Percentiles rank a stretch among this genome's conserved stretches.
phyloP scores from a whole-genome alignment of 2,888 invertebrate genomes.

The Cantharis flavilabris region DNA sequence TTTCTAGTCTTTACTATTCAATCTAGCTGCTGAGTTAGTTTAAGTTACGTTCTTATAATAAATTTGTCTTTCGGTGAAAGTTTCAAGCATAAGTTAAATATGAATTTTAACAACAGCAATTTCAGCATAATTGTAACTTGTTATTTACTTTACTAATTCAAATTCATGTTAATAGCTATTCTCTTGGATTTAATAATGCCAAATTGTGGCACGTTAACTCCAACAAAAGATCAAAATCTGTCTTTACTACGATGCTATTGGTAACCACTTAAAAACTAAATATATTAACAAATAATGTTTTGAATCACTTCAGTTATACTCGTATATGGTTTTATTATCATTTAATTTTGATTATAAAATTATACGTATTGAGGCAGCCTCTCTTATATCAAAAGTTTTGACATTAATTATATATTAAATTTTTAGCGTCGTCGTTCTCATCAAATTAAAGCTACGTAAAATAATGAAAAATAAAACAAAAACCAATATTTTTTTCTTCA shows the following conservation, averaged over 20 bases:
- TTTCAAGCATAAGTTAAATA: constrained; percentile 13
- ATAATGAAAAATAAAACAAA: too few relatives aligned
- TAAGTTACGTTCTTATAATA: neutral
- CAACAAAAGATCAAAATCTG: neutral
- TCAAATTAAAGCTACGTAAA: too few relatives aligned
- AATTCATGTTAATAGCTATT: neutral
- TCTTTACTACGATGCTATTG: neutral
- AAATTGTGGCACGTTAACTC: neutral
- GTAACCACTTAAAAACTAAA: neutral
- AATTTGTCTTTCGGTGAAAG: constrained; percentile 4
- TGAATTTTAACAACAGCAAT: constrained; percentile 13
- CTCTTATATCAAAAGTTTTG: too few relatives aligned
- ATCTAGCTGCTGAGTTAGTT: neutral
- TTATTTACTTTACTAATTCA: constrained; percentile 15
- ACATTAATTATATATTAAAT: too few relatives aligned
- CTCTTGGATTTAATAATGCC: neutral
- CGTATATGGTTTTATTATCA: too few relatives aligned
- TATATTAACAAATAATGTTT: neutral
- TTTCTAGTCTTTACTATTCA: constrained; percentile 4
- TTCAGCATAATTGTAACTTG: constrained; percentile 14
- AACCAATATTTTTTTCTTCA: too few relatives aligned
- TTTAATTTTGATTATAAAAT: too few relatives aligned
- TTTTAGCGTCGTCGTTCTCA: too few relatives aligned
- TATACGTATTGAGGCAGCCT: too few relatives aligned
- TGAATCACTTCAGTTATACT: too few relatives aligned